Base-by-base conservation (phyloP, 2,888 invertebrate species). In the Slavum lentiscoides region DNA sequence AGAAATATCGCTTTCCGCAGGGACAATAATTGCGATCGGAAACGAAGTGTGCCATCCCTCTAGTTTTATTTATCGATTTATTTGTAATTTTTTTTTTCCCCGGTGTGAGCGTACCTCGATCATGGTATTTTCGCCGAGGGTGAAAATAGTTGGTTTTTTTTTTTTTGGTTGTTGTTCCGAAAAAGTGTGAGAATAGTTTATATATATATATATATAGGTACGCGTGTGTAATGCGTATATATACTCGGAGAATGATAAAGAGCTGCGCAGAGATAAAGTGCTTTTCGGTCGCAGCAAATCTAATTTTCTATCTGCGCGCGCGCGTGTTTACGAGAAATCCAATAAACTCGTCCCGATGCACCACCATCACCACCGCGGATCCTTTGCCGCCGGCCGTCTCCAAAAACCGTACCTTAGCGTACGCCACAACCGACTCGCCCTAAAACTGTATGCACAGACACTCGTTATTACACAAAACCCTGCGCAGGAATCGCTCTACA, bases 201-300 rank as follows among this genome's bases (percentile, higher is more conserved):
- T 49, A 59, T 72, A 72, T 59, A 37, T 55, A 55, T 68, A 30
- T 30, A 30, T 30, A 30, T 30, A 30, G 2, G 30, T 30, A 30
- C 8, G n/a, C n/a, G n/a, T 53, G 23, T 7, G 19, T 49, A 61
- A 30, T 30, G 30, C 30, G 30, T 30, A 30, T 30, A 30, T 43
- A n/a, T 23, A 21, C 17, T 21, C 17, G 15, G 53, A 21, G 61
- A 80, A 80, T 80, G 80, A 80, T 80, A 80, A 80, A 80, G 70
- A 80, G 80, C n/a, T n/a, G n/a, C 30, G 55, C 80, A 66, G 62
- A 80, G 72, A 80, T 80, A 80, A 80, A 80, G 80, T 80, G 64
- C 80, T 72, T 72, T 77, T 80, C 62, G 70, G 80, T 80, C 70
- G 70, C 72, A 37, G n/a, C 70, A 80, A 80, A 80, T 80, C 80